Percentiles rank a stretch among this genome's conserved stretches.
phyloP scores from a whole-genome alignment of 1,140 invertebrate species.

The Lucilia cuprina region DNA sequence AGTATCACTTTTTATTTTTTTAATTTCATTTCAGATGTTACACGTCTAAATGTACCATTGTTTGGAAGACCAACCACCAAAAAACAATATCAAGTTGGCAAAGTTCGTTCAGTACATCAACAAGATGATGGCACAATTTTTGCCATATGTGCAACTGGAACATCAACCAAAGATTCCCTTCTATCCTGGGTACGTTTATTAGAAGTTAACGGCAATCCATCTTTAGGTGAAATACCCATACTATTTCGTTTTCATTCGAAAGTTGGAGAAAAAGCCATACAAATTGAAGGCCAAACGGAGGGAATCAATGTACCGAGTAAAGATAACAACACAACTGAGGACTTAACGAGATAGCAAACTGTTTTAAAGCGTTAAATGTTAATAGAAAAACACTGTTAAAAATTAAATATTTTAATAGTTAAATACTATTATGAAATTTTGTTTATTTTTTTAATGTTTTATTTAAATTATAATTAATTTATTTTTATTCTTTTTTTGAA shows the following conservation, averaged over 20 bases:
- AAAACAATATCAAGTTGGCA: conserved; percentile 61
- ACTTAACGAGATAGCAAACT: conserved; percentile 18
- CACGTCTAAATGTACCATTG: conserved; percentile 69
- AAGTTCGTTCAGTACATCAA: conserved; percentile 79
- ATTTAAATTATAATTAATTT: not conserved
- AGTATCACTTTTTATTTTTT: not conserved
- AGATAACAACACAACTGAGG: not conserved
- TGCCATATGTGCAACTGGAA: conserved; percentile 84
- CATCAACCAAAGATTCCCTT: conserved; percentile 88
- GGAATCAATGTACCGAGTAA: not conserved
- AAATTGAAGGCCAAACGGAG: conserved; percentile 30
- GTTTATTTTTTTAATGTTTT: conserved; percentile 14
- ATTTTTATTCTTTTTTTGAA: not conserved
- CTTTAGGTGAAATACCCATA: conserved; percentile 77
- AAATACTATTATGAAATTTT: not conserved
- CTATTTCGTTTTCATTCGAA: conserved; percentile 73
- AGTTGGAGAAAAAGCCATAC: conserved; percentile 44
- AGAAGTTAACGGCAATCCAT: conserved; percentile 78
- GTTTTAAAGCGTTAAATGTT: not conserved
- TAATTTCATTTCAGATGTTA: conserved; percentile 68
- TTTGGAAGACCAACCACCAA: conserved; percentile 60
- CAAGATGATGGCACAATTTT: conserved; percentile 93
- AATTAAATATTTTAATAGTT: not conserved
- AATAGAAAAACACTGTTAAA: conserved; percentile 1
- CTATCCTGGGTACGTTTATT: conserved; percentile 91